Evolutionary conservation across 2,113 vertebrate genomes (phyloP).

Genomic region (Eulacestoma nigropectus): DNA sequence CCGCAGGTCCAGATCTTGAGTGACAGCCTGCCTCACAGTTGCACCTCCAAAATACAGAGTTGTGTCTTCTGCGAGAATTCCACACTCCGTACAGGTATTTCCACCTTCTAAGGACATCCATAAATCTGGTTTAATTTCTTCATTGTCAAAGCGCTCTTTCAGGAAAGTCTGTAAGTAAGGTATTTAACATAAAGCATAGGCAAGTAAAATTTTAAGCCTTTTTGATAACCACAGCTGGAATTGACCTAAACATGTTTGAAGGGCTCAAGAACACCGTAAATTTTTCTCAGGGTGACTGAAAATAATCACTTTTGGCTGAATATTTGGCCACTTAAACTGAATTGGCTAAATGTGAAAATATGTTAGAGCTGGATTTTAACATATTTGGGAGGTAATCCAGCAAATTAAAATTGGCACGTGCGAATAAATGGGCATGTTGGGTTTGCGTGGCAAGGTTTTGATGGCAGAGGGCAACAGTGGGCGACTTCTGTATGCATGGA

Average conservation of each 20-base stretch:
- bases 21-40: slow-evolving; percentile 89
- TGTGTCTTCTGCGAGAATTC: slow-evolving; percentile 89
- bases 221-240: not conserved
- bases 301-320: not conserved
- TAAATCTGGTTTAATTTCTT: slow-evolving; percentile 84
- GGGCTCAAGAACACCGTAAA: not conserved
- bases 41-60: slow-evolving; percentile 91
- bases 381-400: not conserved
- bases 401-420: not conserved
- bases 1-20: slow-evolving; percentile 89
- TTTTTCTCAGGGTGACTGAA: not conserved
- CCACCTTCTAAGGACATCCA: slow-evolving; percentile 96
- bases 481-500: not conserved
- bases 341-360: not conserved
- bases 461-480: not conserved
- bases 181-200: not conserved
- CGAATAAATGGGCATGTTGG: not conserved
- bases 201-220: not conserved
- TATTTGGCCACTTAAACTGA: not conserved
- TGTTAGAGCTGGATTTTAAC: not conserved
- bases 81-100: slow-evolving; percentile 88
- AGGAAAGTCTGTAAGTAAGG: slow-evolving; percentile 80
- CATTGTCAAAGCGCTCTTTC: slow-evolving; percentile 97
- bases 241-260: not conserved
- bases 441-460: not conserved